Base-by-base conservation (phyloP, 2,113 vertebrate genomes). In the Tiliqua scincoides region DNA sequence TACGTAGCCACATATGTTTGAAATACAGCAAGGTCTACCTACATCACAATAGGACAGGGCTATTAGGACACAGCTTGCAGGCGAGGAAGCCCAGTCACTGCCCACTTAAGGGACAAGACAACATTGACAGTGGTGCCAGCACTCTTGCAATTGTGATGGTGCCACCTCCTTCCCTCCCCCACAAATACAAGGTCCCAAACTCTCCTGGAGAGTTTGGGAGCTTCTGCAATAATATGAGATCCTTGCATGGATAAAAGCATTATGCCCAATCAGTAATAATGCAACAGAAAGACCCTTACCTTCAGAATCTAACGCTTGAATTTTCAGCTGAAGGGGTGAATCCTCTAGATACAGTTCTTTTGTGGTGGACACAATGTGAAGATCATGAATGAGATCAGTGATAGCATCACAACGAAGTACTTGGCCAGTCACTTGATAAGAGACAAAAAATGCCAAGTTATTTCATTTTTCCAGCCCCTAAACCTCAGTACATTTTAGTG, bases 271-370 rank as follows among this genome's bases (percentile, higher is more conserved):
- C 27, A 48, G 37, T 76, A 3, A 48, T 25, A 37, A 52, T 21
- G 12, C 48, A 12, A 23, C 21, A 48, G 23, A 32, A 54, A 6
- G 73, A 10, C 21, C 91, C 87, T 89, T 90, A 99, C 99, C 99
- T 96, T 99, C 99, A 0, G 98, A 98, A 94, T 99, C 99, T 91
- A 98, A 95, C 30, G 99, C 98, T 43, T 98, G 96, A 88, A 99
- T 98, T 94, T 95, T 98, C 83, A 99, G 96, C 79, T 97, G 96
- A 90, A 99, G 95, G 0, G 99, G 99, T 0, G 98, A 98, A 91
- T 99, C 98, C 91, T 99, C 99, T 7, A 99, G 96, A 87, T 99
- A 98, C 1, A 99, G 97, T 87, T 99, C 99, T 10, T 98, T 97
- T 12, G 98, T 99, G 15, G 99, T 99, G 37, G 99, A 99, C 71